These are phyloP conservation scores for Speoplatyrhinus poulsoni DNA, from an alignment of 2,113 vertebrate species.

Conservation along the genomic window DNA sequence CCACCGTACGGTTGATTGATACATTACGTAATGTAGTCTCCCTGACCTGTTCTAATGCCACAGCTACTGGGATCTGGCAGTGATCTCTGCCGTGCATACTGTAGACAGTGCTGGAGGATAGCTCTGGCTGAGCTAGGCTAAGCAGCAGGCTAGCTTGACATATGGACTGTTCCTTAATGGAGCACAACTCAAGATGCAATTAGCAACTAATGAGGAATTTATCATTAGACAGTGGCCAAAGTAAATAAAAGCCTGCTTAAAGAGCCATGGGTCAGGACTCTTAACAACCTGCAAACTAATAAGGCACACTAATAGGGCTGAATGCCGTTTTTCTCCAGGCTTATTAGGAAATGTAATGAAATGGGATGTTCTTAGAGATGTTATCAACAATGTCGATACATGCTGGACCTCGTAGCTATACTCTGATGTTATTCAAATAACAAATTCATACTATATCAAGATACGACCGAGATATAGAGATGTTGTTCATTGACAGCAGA, in stretches of 20 bases:
- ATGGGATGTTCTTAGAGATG: too few species aligned
- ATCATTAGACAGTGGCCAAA: constrained; percentile 36
- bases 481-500: neutral
- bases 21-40: constrained; percentile 29
- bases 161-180: constrained; percentile 20
- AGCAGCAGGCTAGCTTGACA: neutral
- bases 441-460: too few species aligned
- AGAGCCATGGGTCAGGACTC: too few species aligned
- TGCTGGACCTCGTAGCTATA: too few species aligned
- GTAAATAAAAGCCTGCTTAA: too few species aligned
- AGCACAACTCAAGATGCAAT: neutral
- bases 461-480: neutral
- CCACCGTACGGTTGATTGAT: constrained; percentile 32
- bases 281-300: too few species aligned
- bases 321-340: too few species aligned
- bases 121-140: too few species aligned
- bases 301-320: too few species aligned
- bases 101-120: constrained; percentile 8
- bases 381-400: too few species aligned
- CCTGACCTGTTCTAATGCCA: constrained; percentile 35
- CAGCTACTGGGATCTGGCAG: constrained; percentile 24
- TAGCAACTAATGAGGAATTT: constrained; percentile 41
- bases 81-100: neutral
- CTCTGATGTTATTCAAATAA: too few species aligned
- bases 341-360: too few species aligned